These are phyloP conservation scores for Portevinia maculata DNA, from an alignment of 2,888 invertebrate species.

Conservation along the genomic window DNA sequence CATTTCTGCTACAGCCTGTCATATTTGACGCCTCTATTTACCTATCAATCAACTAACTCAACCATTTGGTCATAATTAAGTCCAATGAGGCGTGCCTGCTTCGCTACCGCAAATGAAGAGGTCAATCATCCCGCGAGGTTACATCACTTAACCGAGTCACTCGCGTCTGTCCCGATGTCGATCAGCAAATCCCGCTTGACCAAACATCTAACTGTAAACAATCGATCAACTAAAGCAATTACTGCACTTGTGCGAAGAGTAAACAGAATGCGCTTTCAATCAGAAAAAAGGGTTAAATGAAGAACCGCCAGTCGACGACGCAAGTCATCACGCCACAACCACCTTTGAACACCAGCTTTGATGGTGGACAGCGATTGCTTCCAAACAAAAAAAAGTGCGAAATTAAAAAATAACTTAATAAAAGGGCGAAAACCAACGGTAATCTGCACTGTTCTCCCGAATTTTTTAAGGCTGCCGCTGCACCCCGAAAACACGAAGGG, in stretches of 20 bases:
- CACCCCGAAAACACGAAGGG: conserved; percentile 43
- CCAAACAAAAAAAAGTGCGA: conserved; percentile 57
- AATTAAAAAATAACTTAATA: conserved; percentile 61
- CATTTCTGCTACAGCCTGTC: conserved; percentile 31
- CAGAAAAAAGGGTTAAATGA: conserved; percentile 32
- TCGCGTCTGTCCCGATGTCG: conserved; percentile 19
- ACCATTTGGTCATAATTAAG: conserved; percentile 55
- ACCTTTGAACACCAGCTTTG: conserved; percentile 7
- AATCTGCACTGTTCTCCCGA: conserved; percentile 54
- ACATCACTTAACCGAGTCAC: conserved; percentile 44
- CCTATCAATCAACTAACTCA: conserved; percentile 55
- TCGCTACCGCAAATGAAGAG: conserved; percentile 53
- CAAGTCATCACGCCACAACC: conserved; percentile 3
- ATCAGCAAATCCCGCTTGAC: conserved; percentile 58
- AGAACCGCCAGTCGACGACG: conserved; percentile 1
- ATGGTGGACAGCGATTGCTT: conserved; percentile 21
- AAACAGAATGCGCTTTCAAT: conserved; percentile 31
- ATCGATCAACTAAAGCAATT: conserved; percentile 66
- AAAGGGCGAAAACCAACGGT: conserved; percentile 64
- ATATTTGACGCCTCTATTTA: conserved; percentile 37
- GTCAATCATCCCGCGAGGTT: conserved; percentile 68
- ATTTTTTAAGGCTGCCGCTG: conserved; percentile 18
- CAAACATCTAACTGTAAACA: conserved; percentile 68
- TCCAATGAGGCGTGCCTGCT: conserved; percentile 66
- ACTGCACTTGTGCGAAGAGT: conserved; percentile 53